These are phyloP conservation scores for Peromyscus attwateri DNA, from an alignment of 2,797 vertebrate genomes.

Conservation along the genomic window DNA sequence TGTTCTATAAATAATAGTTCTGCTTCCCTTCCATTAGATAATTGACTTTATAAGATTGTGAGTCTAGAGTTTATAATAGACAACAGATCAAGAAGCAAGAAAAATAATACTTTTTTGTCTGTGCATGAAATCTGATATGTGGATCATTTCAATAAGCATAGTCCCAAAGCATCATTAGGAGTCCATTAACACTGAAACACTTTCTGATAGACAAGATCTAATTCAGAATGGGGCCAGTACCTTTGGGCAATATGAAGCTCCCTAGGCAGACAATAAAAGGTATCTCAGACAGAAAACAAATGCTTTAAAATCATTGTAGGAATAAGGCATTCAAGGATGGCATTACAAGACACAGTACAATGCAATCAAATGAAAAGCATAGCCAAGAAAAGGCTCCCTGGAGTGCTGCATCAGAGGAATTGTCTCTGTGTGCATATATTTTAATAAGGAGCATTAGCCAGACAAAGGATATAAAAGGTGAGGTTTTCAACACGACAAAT, in stretches of 20 bases:
- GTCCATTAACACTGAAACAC: constrained; percentile 16
- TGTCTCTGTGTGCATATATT: constrained; percentile 33
- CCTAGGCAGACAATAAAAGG: constrained; percentile 26
- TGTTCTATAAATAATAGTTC: constrained; percentile 5
- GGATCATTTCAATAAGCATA: background rate
- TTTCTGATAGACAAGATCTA: constrained; percentile 37
- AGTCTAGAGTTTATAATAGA: constrained; percentile 24
- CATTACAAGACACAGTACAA: constrained; percentile 31
- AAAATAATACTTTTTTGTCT: background rate
- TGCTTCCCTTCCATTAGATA: background rate
- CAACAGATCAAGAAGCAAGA: background rate
- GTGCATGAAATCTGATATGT: constrained; percentile 41
- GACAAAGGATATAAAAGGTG: constrained; percentile 2
- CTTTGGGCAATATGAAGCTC: constrained; percentile 37
- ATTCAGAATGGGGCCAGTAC: constrained; percentile 32
- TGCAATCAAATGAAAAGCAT: background rate
- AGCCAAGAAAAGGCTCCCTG: background rate
- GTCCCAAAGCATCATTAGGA: background rate
- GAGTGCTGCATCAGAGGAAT: background rate
- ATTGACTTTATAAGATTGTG: background rate
- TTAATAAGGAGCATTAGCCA: constrained; percentile 47
- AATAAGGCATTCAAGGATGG: background rate
- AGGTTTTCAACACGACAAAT: background rate
- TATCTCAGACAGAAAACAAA: constrained; percentile 29
- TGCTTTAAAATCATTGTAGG: constrained; percentile 1